Evolutionary conservation across 2,113 vertebrate genomes (phyloP).

Genomic region (Hyperopisus bebe): DNA sequence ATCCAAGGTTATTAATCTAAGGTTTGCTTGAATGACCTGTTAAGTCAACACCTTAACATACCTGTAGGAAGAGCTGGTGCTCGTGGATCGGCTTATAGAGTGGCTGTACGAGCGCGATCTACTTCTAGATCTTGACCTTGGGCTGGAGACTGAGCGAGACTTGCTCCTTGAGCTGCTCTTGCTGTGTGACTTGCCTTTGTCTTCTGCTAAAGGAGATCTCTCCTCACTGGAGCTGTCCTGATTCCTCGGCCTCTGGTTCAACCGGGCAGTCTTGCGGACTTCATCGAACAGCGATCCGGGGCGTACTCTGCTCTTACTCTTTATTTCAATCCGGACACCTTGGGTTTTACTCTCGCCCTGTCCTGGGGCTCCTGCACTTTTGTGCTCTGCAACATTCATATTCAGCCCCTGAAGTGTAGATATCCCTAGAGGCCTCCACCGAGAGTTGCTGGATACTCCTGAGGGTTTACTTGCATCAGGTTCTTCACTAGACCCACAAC

Average conservation of each 20-base stretch:
- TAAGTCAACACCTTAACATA: conserved; percentile 40
- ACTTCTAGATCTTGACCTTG: conserved; percentile 64
- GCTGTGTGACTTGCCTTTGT: conserved; percentile 60
- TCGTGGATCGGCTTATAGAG: conserved; percentile 76
- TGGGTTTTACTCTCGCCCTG: conserved; percentile 55
- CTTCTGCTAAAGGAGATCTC: conserved; percentile 62
- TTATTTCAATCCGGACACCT: conserved; percentile 89
- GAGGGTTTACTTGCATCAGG: conserved; percentile 33
- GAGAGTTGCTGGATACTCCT: conserved; percentile 55
- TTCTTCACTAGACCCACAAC: conserved; percentile 40
- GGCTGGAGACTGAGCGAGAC: conserved; percentile 75
- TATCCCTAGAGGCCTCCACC: conserved; percentile 86
- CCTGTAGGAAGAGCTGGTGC: conserved; percentile 82
- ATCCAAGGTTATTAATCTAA: not conserved
- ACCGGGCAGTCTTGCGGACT: conserved; percentile 85
- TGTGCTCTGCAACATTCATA: conserved; percentile 34
- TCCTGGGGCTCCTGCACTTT: conserved; percentile 39
- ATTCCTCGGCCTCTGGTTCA: conserved; percentile 88
- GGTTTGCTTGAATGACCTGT: not conserved
- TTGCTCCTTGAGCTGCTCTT: conserved; percentile 68
- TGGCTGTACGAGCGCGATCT: conserved; percentile 71
- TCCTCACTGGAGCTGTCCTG: conserved; percentile 92
- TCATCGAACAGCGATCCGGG: conserved; percentile 95
- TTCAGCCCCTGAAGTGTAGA: conserved; percentile 47
- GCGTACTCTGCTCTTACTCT: conserved; percentile 83